These are phyloP conservation scores for Sakesphorus luctuosus DNA, from an alignment of 2,113 vertebrate species.

Conservation along the genomic window DNA sequence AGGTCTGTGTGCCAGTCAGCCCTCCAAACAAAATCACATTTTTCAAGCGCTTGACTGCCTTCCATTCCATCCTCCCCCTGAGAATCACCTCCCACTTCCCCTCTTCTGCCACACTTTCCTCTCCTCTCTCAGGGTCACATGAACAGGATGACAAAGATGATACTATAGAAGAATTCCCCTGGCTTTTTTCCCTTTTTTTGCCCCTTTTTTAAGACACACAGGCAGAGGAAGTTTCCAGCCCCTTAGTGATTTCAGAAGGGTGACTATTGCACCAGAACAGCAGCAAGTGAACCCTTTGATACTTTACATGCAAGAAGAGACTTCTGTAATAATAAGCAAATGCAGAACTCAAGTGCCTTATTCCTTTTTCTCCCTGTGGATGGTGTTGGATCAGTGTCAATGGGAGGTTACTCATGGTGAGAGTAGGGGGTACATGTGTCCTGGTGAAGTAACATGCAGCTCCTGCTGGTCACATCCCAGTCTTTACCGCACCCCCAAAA, in stretches of 20 bases:
- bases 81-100: conserved; percentile 6
- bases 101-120: conserved; percentile 14
- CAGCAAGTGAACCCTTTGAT: background rate
- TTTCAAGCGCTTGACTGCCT: conserved; percentile 8
- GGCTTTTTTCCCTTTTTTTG: background rate
- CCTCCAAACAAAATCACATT: background rate
- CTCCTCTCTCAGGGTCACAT: background rate
- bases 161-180: background rate
- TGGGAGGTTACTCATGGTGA: background rate
- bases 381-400: background rate
- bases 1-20: background rate
- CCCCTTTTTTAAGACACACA: background rate
- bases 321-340: background rate
- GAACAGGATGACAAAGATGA: conserved; percentile 12
- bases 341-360: background rate
- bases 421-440: background rate
- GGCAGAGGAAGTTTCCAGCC: background rate
- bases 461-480: conserved; percentile 5
- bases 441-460: background rate
- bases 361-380: background rate
- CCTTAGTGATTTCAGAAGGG: background rate
- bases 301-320: background rate
- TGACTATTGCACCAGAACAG: background rate
- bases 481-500: background rate
- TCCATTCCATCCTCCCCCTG: background rate